These are phyloP conservation scores for Limnephilus lunatus DNA, from an alignment of 2,888 invertebrate genomes.

Conservation along the genomic window DNA sequence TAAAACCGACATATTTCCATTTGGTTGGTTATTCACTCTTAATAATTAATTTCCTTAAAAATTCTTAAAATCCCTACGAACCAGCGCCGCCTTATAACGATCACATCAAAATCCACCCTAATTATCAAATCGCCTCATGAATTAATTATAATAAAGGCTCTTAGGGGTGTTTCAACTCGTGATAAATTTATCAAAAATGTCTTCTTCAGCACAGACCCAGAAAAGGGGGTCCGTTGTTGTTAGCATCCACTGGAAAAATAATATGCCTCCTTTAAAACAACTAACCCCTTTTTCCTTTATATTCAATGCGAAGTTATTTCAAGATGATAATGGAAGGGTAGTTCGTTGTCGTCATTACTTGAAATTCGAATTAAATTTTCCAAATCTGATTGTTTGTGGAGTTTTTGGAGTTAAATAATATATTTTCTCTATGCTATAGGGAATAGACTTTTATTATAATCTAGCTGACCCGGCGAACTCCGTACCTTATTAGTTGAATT, in stretches of 20 bases:
- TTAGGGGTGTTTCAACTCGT: slow-evolving; percentile 55
- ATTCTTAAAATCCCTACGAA: background rate
- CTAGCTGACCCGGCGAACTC: no score
- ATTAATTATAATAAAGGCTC: background rate
- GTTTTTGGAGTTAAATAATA: background rate
- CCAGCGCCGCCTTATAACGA: background rate
- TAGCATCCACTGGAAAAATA: slow-evolving; percentile 17
- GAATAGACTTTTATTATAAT: background rate
- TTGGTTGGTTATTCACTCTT: no score
- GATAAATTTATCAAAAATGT: slow-evolving; percentile 61
- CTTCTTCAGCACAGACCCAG: slow-evolving; percentile 45
- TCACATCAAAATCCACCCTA: background rate
- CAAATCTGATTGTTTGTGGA: background rate
- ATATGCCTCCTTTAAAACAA: background rate
- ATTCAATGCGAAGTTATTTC: slow-evolving; percentile 27
- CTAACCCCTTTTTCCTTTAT: background rate
- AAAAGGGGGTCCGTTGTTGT: slow-evolving; percentile 15
- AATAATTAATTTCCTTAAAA: background rate
- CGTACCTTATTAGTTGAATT: no score
- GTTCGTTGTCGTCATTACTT: background rate
- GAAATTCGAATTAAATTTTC: background rate
- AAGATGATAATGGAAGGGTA: slow-evolving; percentile 39
- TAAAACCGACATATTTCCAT: no score
- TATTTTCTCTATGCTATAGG: background rate
- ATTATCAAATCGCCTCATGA: slow-evolving; percentile 2